Evolutionary conservation across 2,113 vertebrate genomes (phyloP), one percentile per base, ranked within the genome.

Genomic region (Entelurus aequoreus): DNA sequence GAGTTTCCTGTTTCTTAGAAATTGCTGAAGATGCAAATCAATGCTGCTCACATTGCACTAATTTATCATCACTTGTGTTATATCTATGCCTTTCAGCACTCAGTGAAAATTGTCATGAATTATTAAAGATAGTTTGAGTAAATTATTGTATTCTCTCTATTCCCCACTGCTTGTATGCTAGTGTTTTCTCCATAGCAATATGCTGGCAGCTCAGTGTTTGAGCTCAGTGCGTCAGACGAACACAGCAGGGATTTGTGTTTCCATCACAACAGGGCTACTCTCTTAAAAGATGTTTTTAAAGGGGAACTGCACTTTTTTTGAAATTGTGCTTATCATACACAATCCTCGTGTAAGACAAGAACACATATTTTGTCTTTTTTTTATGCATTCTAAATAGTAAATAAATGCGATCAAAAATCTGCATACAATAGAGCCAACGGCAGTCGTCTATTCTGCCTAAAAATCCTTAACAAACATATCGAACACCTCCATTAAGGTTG

Each of bases 211-310:
- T 42, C 5, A 19, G 54, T 57, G 44, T 9, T 57, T 44, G 44
- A 46, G 42, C 42, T 46, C 11, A 4, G 38, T 57, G 55, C 40
- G 40, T 57, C 55, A 46, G 11, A 46, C 16, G 4, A 21, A 40
- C 55, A 57, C 38, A 16, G 55, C 55, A 57, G 55, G 55, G 55
- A 57, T 57, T 57, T 57, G 55, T 19, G 37, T 56, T 56, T 57
- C 40, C 38, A 44, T 44, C 40, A 44, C 55, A 44, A 44, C 55
- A 57, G 6, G 10, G 16, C 10, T 19, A 5, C 10, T 42, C n/a
- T 37, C 16, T 19, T 57, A 9, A 11, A 42, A 57, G 55, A 10
- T 19, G n/a, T 28, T 28, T 28, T 28, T 28, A 28, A 28, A 28
- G 28, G 28, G 28, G 4, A 28, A 28, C 28, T 28, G 28, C 28